Percentiles rank a stretch among this genome's conserved stretches.
Evolutionary conservation across 2,888 invertebrate species (phyloP).

Genomic region (Thereva nobilitata): DNA sequence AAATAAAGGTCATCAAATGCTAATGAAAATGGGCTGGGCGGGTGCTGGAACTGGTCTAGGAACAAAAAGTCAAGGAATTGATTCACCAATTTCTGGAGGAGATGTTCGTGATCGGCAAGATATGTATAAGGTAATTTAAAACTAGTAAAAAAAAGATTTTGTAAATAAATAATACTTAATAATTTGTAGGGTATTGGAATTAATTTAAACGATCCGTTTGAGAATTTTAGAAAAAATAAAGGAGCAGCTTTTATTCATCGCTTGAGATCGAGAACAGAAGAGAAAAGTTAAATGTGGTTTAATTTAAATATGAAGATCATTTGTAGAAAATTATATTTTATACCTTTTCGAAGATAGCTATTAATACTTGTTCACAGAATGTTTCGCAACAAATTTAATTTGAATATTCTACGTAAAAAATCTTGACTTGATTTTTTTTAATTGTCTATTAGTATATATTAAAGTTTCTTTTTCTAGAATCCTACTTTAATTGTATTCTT

Average conservation of each 20-base stretch:
- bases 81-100: slow-evolving; percentile 90
- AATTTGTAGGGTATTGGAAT: slow-evolving; percentile 79
- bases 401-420: too few relatives aligned
- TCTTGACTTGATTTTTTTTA: too few relatives aligned
- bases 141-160: slow-evolving; percentile 15
- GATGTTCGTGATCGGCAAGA: slow-evolving; percentile 88
- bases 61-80: slow-evolving; percentile 92
- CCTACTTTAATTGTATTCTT: too few relatives aligned
- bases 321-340: too few relatives aligned
- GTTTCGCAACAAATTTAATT: too few relatives aligned
- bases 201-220: slow-evolving; percentile 92
- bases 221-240: slow-evolving; percentile 95
- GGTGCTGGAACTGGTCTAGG: slow-evolving; percentile 87
- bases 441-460: too few relatives aligned
- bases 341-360: too few relatives aligned
- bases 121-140: slow-evolving; percentile 72
- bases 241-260: slow-evolving; percentile 92
- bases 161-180: too few relatives aligned
- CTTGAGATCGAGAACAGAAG: slow-evolving; percentile 89
- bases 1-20: slow-evolving; percentile 96
- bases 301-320: background rate
- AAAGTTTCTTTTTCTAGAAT: too few relatives aligned
- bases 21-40: slow-evolving; percentile 98
- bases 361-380: too few relatives aligned
- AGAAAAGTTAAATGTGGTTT: slow-evolving; percentile 57